Conservation (phyloP, 2,113 vertebrate species). For the Saccopteryx leptura region DNA sequence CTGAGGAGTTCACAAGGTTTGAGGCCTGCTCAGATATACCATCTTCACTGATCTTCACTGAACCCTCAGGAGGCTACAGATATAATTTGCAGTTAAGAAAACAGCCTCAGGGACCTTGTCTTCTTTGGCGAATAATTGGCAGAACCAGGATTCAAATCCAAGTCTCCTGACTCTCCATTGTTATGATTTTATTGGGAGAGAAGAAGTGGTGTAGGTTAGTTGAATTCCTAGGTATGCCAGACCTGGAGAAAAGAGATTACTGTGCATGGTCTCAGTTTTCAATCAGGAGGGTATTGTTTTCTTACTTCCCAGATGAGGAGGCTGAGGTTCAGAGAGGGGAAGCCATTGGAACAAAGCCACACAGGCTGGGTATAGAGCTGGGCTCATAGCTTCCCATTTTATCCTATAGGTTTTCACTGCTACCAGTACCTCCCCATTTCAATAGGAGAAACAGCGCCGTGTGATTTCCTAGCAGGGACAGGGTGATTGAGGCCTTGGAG, state of each 20-base stretch:
- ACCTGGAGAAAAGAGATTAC: background rate
- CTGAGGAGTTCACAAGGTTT: background rate
- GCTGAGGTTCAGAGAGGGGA: background rate
- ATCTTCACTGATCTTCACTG: background rate
- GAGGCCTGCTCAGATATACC: rapidly evolving
- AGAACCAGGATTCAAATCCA: background rate
- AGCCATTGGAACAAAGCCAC: background rate
- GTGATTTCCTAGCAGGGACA: conserved; percentile 70
- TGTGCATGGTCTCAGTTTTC: background rate
- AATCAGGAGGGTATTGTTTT: background rate
- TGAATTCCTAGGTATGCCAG: background rate
- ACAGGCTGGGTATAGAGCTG: background rate
- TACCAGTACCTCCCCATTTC: background rate
- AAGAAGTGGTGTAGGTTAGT: background rate
- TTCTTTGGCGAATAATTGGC: background rate
- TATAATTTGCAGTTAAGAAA: background rate
- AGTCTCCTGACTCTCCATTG: background rate
- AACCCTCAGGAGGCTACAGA: background rate
- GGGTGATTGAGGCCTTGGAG: background rate
- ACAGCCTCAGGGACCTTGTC: background rate
- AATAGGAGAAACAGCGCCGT: conserved; percentile 5
- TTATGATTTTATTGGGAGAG: background rate
- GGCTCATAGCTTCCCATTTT: too few species aligned
- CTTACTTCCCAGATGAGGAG: background rate
- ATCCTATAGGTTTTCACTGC: background rate